Evolutionary conservation across 2,888 invertebrate genomes (phyloP), one percentile per base, ranked within the genome.

Genomic region (Elysia crispata): DNA sequence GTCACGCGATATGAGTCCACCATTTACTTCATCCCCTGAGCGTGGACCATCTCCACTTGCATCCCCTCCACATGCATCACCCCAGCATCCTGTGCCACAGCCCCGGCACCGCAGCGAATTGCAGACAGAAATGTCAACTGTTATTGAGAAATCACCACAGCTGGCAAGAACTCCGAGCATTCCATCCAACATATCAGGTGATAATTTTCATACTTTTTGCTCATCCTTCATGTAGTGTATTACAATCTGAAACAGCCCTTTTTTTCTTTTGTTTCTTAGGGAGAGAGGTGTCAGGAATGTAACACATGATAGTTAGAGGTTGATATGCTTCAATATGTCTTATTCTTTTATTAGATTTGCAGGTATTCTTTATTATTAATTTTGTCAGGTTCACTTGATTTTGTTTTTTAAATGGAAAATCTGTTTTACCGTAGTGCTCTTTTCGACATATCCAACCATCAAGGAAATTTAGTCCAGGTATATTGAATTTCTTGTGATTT

Each of bases 1-100:
- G 28, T 79, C 77, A 5, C 77, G 80, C 28, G 84, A 83, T 6
- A 69, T 76, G 54, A 84, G 83, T 57, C 85, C 85, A 0, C 81
- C 81, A 13, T 82, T 82, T 13, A 74, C 78, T 30, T 41, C 62
- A 23, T 30, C 77, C 13, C 79, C 76, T 6, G 13, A 74, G 60
- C 76, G 82, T 20, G 49, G 31, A 20, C 64, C 79, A 31, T 3
- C 80, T 5, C 1, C 33, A 64, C 28, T 66, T 31, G 8, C 77
- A 41, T 41, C 64, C 62, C 70, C 80, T 54, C 33, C 62, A 33
- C 60, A 60, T 23, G 23, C 15, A 6, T 23, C 60, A 23, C 60
- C 5, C 23, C 60, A 20, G 20, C 15, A 5, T 23, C 60, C 60
- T 67, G 11, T 62, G 54, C 50, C 41, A 30, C 31, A 31, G 66